A percentile compares a stretch with the other conserved stretches of the same genome.
phyloP scores from a whole-genome alignment of 37 sponge, comb jelly and placozoan genomes.

The Aphrocallistes beatrix region DNA sequence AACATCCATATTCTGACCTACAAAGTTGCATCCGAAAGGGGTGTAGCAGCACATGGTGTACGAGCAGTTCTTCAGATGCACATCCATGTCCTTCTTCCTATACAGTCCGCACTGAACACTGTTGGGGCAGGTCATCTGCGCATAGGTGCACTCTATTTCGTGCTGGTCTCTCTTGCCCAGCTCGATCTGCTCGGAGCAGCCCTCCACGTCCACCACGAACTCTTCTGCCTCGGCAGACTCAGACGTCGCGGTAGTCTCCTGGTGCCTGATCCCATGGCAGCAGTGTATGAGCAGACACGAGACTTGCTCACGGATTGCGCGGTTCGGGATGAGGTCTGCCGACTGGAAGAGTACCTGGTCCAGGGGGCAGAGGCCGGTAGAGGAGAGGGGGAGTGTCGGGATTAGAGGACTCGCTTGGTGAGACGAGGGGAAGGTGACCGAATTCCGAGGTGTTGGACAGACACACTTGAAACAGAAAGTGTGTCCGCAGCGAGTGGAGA shows the following conservation, averaged over 20 bases:
- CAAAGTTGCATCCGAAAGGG: constrained; percentile 28
- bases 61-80: constrained; percentile 38
- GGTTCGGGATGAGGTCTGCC: constrained; percentile 53
- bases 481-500: constrained; percentile 84
- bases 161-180: constrained; percentile 51
- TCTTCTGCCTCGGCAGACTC: background rate
- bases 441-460: constrained; percentile 15
- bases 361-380: constrained; percentile 39
- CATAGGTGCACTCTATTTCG: constrained; percentile 43
- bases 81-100: constrained; percentile 39
- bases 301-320: constrained; percentile 61
- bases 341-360: constrained; percentile 45
- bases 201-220: constrained; percentile 35
- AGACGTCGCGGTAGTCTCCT: background rate
- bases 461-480: constrained; percentile 72
- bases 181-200: constrained; percentile 53
- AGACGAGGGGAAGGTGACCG: background rate
- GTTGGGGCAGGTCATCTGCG: constrained; percentile 42
- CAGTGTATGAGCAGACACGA: constrained; percentile 69
- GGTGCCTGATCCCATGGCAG: constrained; percentile 41
- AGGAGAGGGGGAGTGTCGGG: background rate
- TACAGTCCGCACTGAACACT: constrained; percentile 48
- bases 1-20: too few species aligned
- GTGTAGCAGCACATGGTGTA: constrained; percentile 41
- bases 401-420: background rate